Conservation (phyloP, 2,797 vertebrate genomes). For the Potorous gilbertii region DNA sequence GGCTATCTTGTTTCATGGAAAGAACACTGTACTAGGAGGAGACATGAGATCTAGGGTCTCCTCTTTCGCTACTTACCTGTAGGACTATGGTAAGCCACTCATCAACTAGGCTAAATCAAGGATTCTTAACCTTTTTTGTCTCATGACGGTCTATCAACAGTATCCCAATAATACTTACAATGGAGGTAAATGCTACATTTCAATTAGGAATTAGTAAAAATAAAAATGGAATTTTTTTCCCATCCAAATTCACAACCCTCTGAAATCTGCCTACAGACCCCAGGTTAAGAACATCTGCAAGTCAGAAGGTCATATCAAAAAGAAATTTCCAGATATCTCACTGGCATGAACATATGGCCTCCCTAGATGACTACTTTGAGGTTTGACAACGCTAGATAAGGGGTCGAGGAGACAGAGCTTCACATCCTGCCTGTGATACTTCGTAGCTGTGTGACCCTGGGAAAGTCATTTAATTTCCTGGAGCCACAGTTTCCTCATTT, state of each 20-base stretch:
- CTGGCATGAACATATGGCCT: neutral
- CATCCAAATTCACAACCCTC: neutral
- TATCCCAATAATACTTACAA: neutral
- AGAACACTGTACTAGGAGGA: neutral
- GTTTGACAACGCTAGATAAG: neutral
- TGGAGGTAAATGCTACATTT: neutral
- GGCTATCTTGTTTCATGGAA: neutral
- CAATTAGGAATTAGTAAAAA: neutral
- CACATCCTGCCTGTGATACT: neutral
- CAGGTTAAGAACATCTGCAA: neutral
- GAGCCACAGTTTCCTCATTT: neutral
- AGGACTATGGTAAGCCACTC: neutral
- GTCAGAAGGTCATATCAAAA: neutral
- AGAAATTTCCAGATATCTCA: neutral
- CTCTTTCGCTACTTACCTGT: no score
- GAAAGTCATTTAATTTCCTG: neutral
- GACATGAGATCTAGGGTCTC: no score
- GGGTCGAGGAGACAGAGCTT: neutral
- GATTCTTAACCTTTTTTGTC: no score
- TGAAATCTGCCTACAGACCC: neutral
- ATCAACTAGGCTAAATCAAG: neutral
- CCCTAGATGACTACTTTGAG: neutral
- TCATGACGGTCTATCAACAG: neutral
- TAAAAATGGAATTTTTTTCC: neutral
- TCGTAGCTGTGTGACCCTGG: neutral